Conservation (phyloP, 1,140 invertebrate genomes). For the Argopecten irradians region DNA sequence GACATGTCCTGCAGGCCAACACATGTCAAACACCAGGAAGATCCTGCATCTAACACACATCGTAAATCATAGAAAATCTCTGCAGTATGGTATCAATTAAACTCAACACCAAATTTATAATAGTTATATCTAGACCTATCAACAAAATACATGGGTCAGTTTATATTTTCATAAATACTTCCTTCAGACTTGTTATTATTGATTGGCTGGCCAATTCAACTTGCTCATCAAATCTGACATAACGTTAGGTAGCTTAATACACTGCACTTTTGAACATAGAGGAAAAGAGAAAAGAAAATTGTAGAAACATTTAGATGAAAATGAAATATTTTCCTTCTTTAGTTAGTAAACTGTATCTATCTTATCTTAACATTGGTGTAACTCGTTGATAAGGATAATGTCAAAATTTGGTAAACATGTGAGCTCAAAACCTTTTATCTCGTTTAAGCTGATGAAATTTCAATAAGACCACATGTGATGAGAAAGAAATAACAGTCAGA, state of each 20-base stretch:
- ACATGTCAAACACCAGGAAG: constrained; percentile 14
- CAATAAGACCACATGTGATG: background rate
- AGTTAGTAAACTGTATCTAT: background rate
- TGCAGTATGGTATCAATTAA: too few relatives aligned
- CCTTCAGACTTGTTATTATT: too few relatives aligned
- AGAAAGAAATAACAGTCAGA: background rate
- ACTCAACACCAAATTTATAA: too few relatives aligned
- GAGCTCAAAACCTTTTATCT: background rate
- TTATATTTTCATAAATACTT: too few relatives aligned
- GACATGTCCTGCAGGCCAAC: background rate
- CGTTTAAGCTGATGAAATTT: background rate
- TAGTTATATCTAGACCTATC: too few relatives aligned
- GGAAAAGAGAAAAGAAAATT: background rate
- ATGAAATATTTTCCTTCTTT: too few relatives aligned
- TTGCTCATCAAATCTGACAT: too few relatives aligned
- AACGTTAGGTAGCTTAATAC: too few relatives aligned
- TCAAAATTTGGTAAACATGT: background rate
- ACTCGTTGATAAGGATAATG: background rate
- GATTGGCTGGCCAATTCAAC: too few relatives aligned
- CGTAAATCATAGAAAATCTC: background rate
- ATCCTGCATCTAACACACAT: background rate
- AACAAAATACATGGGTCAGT: too few relatives aligned
- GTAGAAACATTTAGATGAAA: too few relatives aligned
- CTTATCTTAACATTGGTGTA: background rate
- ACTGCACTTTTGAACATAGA: too few relatives aligned